phyloP scores from a whole-genome alignment of 2,888 invertebrate genomes.

The Eristalis pertinax region DNA sequence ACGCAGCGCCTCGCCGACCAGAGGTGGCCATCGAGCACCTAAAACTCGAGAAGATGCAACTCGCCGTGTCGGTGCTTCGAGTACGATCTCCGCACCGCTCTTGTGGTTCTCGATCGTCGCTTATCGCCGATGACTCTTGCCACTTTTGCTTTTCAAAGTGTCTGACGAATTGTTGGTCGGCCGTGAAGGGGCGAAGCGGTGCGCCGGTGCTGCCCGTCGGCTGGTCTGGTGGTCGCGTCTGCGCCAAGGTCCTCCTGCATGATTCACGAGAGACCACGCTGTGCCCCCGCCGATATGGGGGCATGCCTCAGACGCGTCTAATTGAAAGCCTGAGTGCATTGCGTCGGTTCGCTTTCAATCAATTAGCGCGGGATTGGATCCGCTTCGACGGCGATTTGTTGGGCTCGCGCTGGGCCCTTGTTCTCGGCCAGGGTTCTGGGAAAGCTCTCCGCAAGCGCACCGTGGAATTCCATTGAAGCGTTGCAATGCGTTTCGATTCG shows the following conservation, averaged over 20 bases:
- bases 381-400: constrained; percentile 13
- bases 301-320: constrained; percentile 15
- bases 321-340: constrained; percentile 36
- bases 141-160: constrained; percentile 52
- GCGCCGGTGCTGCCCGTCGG: neutral
- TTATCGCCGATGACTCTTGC: constrained; percentile 37
- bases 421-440: constrained; percentile 29
- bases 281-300: neutral
- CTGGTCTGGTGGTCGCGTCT: constrained; percentile 22
- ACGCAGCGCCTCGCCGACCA: neutral
- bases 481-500: neutral
- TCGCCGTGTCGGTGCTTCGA: neutral
- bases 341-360: constrained; percentile 4
- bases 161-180: constrained; percentile 4
- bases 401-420: neutral
- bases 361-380: constrained; percentile 48
- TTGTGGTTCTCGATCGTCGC: neutral
- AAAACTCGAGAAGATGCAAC: neutral
- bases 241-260: constrained; percentile 39
- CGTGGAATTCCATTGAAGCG: neutral
- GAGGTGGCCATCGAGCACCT: neutral
- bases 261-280: constrained; percentile 5
- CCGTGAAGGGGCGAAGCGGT: constrained; percentile 22
- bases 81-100: neutral
- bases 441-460: constrained; percentile 20